Evolutionary conservation across 2,797 vertebrate species (phyloP).

Genomic region (Clarias laeviceps): DNA sequence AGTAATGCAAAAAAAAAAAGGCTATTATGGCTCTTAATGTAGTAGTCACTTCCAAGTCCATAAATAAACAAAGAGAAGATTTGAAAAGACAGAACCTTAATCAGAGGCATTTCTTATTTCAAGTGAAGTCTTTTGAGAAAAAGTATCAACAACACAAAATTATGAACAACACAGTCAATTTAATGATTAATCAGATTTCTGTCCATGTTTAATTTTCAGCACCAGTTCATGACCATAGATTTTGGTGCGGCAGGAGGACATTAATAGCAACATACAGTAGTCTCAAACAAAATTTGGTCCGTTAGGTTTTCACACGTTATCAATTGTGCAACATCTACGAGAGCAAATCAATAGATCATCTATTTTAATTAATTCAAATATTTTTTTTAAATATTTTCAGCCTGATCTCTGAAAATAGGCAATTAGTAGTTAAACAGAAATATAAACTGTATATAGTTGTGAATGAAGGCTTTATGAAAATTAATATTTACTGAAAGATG

Average conservation of each 20-base stretch:
- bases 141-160: background rate
- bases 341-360: background rate
- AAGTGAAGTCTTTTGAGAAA: background rate
- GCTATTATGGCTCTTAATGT: background rate
- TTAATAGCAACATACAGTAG: background rate
- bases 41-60: background rate
- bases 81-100: background rate
- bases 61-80: background rate
- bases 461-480: no score
- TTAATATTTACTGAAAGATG: no score
- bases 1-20: no score
- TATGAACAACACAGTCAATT: background rate
- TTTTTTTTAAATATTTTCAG: no score
- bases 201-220: background rate
- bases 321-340: background rate
- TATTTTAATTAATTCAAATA: background rate
- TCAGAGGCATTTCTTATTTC: background rate
- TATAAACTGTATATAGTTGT: background rate
- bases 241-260: background rate
- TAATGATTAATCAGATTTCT: background rate
- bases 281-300: background rate
- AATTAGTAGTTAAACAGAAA: background rate
- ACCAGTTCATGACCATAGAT: background rate
- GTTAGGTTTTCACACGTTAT: background rate
- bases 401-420: background rate